These are phyloP conservation scores for Drosophila sp. DNA, from an alignment of 1,140 invertebrate species.

Conservation along the genomic window DNA sequence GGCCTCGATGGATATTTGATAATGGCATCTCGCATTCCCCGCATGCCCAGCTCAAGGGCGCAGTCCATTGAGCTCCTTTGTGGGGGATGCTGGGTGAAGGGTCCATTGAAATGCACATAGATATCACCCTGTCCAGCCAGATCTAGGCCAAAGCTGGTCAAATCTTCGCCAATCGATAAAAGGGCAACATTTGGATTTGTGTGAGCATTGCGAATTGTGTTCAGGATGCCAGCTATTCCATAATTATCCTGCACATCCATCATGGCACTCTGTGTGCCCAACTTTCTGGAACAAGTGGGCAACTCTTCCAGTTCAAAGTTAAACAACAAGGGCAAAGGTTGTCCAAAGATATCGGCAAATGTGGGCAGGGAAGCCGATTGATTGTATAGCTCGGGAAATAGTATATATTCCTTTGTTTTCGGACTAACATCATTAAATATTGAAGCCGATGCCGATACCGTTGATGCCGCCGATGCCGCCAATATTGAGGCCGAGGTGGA, in stretches of 20 bases:
- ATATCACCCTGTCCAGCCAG: conserved; percentile 62
- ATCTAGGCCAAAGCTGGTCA: conserved; percentile 59
- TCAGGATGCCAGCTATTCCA: conserved; percentile 39
- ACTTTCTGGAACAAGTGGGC: neutral
- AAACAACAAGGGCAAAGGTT: conserved; percentile 30
- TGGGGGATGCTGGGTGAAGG: conserved; percentile 54
- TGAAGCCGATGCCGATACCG: neutral
- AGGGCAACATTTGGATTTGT: conserved; percentile 25
- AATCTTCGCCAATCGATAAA: conserved; percentile 58
- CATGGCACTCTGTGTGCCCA: conserved; percentile 14
- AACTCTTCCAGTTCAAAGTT: conserved; percentile 1
- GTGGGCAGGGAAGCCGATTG: conserved; percentile 50
- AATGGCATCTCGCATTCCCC: conserved; percentile 62
- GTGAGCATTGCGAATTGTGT: conserved; percentile 30
- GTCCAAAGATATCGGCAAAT: conserved; percentile 58
- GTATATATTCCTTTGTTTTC: conserved; percentile 42
- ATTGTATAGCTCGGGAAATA: conserved; percentile 60
- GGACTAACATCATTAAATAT: conserved; percentile 13
- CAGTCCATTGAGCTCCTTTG: conserved; percentile 44
- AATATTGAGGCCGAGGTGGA: neutral
- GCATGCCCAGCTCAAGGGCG: conserved; percentile 65
- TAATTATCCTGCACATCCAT: conserved; percentile 37
- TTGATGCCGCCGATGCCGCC: neutral
- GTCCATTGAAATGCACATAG: conserved; percentile 69
- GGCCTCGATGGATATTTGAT: conserved; percentile 29